Conservation (phyloP, 1,140 invertebrate species). For the Forficula auricularia region DNA sequence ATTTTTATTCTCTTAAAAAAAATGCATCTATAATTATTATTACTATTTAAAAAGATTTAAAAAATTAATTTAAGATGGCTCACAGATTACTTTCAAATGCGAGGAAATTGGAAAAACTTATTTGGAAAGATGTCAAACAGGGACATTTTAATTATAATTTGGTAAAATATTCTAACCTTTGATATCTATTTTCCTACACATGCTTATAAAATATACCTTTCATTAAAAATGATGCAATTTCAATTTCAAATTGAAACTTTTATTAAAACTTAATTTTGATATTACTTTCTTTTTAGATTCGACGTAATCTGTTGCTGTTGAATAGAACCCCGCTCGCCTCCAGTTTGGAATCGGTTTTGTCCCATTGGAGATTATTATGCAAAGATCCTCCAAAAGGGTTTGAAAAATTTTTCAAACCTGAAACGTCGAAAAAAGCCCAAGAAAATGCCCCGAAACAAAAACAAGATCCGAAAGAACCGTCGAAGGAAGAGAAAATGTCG, state of each 20-base stretch:
- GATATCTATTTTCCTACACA: too few species aligned
- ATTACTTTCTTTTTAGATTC: slow-evolving; percentile 18
- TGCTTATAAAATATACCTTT: too few species aligned
- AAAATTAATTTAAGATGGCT: slow-evolving; percentile 15
- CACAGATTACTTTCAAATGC: slow-evolving; percentile 13
- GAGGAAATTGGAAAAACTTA: slow-evolving; percentile 19
- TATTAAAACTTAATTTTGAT: too few species aligned
- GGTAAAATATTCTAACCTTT: too few species aligned
- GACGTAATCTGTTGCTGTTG: slow-evolving; percentile 14
- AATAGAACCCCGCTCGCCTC: slow-evolving; percentile 13
- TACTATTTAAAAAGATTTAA: too few species aligned
- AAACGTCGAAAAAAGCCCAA: slow-evolving; percentile 30
- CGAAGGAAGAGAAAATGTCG: slow-evolving; percentile 20
- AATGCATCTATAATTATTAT: too few species aligned
- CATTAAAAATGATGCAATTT: too few species aligned
- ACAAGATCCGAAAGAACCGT: slow-evolving; percentile 19
- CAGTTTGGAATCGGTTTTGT: slow-evolving; percentile 26
- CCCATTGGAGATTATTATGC: slow-evolving; percentile 38
- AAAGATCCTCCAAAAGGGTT: slow-evolving; percentile 69
- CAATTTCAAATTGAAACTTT: too few species aligned
- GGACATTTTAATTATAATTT: slow-evolving; percentile 16
- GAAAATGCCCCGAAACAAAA: slow-evolving; percentile 19
- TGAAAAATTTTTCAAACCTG: slow-evolving; percentile 70
- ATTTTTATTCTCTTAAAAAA: too few species aligned
- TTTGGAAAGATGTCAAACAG: slow-evolving; percentile 21